phyloP scores from a whole-genome alignment of 2,797 vertebrate genomes.

The Betta splendens region DNA sequence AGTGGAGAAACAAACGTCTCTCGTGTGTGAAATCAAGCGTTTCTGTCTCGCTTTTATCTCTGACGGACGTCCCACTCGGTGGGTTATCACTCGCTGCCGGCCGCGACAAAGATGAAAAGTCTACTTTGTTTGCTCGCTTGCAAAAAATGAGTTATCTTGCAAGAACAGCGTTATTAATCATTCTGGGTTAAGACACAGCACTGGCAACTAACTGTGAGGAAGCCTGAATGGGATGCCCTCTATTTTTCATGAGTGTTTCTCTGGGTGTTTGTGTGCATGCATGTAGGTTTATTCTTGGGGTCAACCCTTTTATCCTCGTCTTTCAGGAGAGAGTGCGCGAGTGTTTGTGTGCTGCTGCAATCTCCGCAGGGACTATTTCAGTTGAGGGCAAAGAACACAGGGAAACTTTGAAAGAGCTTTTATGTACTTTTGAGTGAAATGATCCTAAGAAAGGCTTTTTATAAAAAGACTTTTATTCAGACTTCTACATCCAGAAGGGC shows the following conservation, averaged over 20 bases:
- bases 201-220: slow-evolving; percentile 24
- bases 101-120: slow-evolving; percentile 49
- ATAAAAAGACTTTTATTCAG: slow-evolving; percentile 68
- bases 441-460: slow-evolving; percentile 76
- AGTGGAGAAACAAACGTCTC: slow-evolving; percentile 41
- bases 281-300: slow-evolving; percentile 62
- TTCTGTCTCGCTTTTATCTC: slow-evolving; percentile 42
- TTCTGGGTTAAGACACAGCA: slow-evolving; percentile 51
- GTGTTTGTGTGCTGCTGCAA: slow-evolving; percentile 70
- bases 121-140: slow-evolving; percentile 47
- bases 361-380: slow-evolving; percentile 76
- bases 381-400: slow-evolving; percentile 73
- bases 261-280: slow-evolving; percentile 23
- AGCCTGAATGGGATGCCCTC: slow-evolving; percentile 62
- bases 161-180: slow-evolving; percentile 74
- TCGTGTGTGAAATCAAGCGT: slow-evolving; percentile 43
- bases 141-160: slow-evolving; percentile 65
- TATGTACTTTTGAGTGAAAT: slow-evolving; percentile 83
- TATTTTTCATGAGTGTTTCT: slow-evolving; percentile 72
- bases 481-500: slow-evolving; percentile 73
- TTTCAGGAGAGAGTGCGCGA: slow-evolving; percentile 68
- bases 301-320: slow-evolving; percentile 77
- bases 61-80: slow-evolving; percentile 25
- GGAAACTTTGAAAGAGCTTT: slow-evolving; percentile 80
- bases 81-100: slow-evolving; percentile 42